Evolutionary conservation across 2,797 vertebrate species (phyloP).

Genomic region (Hyperoplus immaculatus): DNA sequence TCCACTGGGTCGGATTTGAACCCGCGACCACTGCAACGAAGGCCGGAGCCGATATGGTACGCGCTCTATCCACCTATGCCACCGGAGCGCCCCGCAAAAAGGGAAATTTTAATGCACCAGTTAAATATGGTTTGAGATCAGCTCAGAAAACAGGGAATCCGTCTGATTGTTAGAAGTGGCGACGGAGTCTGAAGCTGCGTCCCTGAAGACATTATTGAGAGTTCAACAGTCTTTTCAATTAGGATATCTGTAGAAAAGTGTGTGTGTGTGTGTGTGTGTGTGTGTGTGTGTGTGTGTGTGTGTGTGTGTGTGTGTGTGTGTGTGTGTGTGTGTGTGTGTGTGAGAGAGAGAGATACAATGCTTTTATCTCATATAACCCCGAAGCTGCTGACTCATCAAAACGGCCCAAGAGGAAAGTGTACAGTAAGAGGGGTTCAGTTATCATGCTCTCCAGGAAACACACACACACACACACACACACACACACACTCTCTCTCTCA

Average conservation of each 20-base stretch:
- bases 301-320: too few relatives aligned
- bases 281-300: too few relatives aligned
- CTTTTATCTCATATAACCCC: slow-evolving; percentile 32
- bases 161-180: neutral
- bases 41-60: too few relatives aligned
- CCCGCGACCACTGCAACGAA: too few relatives aligned
- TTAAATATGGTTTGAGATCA: neutral
- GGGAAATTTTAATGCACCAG: neutral
- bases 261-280: neutral
- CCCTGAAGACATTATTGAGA: neutral
- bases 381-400: slow-evolving; percentile 13
- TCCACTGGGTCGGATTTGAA: too few relatives aligned
- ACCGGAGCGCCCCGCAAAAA: neutral
- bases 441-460: neutral
- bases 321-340: too few relatives aligned
- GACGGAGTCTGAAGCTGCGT: neutral
- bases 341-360: neutral
- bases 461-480: slow-evolving; percentile 23
- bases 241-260: slow-evolving; percentile 4
- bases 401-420: neutral
- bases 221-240: slow-evolving; percentile 1
- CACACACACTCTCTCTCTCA: too few relatives aligned
- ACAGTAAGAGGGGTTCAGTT: neutral
- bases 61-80: too few relatives aligned
- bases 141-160: too few relatives aligned